Evolutionary conservation across 2,113 vertebrate species (phyloP).

Genomic region (Noctilio leporinus): DNA sequence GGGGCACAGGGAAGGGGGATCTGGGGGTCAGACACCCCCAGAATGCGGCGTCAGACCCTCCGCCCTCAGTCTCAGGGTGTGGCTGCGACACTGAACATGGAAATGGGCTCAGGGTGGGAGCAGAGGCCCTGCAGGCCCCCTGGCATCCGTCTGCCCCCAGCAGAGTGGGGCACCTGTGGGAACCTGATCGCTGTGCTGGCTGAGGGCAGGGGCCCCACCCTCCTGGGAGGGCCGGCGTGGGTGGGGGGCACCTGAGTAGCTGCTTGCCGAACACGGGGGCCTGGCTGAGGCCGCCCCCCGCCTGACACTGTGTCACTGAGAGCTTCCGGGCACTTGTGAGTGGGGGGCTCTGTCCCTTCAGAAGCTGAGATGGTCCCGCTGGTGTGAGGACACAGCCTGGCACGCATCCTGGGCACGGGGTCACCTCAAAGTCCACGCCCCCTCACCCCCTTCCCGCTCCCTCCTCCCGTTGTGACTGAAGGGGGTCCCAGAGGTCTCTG

Average conservation of each 20-base stretch:
- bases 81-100: rapidly evolving
- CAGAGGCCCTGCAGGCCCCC: background rate
- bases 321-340: rapidly evolving
- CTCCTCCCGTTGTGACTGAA: rapidly evolving
- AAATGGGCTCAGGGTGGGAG: rapidly evolving
- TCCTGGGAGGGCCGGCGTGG: background rate
- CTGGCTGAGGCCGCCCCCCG: background rate
- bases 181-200: background rate
- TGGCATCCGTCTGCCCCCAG: background rate
- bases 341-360: rapidly evolving
- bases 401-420: background rate
- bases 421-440: rapidly evolving
- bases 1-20: rapidly evolving
- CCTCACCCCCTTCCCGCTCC: too few species aligned
- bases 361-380: background rate
- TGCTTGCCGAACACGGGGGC: background rate
- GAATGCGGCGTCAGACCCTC: background rate
- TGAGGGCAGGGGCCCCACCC: rapidly evolving
- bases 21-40: background rate
- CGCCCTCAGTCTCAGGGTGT: rapidly evolving
- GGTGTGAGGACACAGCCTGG: rapidly evolving
- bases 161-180: rapidly evolving
- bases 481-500: background rate
- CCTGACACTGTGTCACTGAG: background rate
- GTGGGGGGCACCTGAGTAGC: rapidly evolving